These are phyloP conservation scores for Leptinotarsa undecemlineata DNA, from an alignment of 1,140 invertebrate genomes.

Conservation along the genomic window DNA sequence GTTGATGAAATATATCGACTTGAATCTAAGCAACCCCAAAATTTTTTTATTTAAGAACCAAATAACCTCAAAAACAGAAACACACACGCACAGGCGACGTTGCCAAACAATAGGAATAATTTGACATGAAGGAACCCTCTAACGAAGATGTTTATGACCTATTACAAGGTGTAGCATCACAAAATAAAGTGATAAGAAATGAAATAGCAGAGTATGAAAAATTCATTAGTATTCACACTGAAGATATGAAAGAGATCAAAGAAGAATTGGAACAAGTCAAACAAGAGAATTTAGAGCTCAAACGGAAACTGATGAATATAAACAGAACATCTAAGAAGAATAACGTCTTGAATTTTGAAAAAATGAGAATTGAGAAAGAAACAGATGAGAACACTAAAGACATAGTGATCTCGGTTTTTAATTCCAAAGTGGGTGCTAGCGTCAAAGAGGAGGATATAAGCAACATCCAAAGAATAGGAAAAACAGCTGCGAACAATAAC, in stretches of 20 bases:
- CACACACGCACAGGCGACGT: too few relatives aligned
- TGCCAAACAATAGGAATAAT: too few relatives aligned
- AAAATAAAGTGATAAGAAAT: not conserved
- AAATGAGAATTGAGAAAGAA: not conserved
- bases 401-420: not conserved
- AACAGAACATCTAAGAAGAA: not conserved
- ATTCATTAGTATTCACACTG: not conserved
- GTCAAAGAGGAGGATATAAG: not conserved
- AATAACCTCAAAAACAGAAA: too few relatives aligned
- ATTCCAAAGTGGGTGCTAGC: not conserved
- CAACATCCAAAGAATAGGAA: not conserved
- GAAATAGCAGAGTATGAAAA: not conserved
- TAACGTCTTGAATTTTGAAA: not conserved
- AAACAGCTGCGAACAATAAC: not conserved
- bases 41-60: too few relatives aligned
- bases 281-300: not conserved
- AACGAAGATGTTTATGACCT: not conserved
- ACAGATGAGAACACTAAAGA: not conserved
- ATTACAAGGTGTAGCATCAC: not conserved
- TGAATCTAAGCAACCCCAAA: too few relatives aligned
- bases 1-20: too few relatives aligned
- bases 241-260: not conserved
- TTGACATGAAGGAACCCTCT: too few relatives aligned
- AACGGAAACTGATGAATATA: not conserved
- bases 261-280: not conserved